Conservation (phyloP, 2,113 vertebrate genomes). For the Pterocles orientalis region DNA sequence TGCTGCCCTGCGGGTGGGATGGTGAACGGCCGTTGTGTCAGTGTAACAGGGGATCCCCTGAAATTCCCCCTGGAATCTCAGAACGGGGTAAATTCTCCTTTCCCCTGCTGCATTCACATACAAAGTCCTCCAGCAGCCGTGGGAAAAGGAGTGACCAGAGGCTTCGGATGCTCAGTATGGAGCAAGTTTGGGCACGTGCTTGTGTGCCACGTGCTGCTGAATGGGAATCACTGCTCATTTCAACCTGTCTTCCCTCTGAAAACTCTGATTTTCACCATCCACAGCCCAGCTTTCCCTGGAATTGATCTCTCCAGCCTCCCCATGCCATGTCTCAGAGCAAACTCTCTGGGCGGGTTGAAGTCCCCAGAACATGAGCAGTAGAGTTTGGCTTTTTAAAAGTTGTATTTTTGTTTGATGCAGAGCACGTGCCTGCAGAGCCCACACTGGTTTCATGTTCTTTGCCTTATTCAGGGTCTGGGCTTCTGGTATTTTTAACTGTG, state of each 20-base stretch:
- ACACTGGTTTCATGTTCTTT: background rate
- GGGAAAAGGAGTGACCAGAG: background rate
- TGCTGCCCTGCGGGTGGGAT: fast-evolving
- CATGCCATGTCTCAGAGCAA: background rate
- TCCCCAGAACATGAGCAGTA: background rate
- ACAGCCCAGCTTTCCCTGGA: background rate
- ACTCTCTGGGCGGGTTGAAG: background rate
- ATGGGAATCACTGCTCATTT: background rate
- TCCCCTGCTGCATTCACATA: fast-evolving
- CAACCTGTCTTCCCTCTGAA: background rate
- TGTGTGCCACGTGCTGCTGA: background rate
- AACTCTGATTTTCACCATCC: background rate
- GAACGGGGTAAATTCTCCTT: background rate
- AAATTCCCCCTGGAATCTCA: background rate
- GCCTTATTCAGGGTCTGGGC: background rate
- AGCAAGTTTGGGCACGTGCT: fast-evolving
- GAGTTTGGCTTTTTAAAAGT: background rate
- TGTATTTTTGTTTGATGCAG: background rate
- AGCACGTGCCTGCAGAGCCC: background rate
- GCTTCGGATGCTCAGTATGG: fast-evolving
- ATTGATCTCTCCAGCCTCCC: background rate
- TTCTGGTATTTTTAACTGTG: background rate
- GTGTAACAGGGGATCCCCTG: fast-evolving
- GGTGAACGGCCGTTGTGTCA: background rate
- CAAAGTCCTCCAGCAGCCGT: background rate